Conservation (phyloP, 1,140 invertebrate genomes). For the Pseudoatta argentina region DNA sequence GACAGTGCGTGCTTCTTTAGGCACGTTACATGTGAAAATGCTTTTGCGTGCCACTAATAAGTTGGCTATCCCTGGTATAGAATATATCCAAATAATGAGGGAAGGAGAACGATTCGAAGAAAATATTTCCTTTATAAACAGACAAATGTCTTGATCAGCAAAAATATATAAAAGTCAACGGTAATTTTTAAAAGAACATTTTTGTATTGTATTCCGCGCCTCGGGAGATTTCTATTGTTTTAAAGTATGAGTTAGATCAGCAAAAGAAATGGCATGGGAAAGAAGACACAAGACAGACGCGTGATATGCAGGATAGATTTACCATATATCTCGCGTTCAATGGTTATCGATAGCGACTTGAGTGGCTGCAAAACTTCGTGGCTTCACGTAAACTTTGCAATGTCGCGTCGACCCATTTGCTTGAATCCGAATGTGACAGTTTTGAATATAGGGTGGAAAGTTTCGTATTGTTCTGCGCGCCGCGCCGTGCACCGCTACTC, state of each 20-base stretch:
- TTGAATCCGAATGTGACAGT: conserved; percentile 60
- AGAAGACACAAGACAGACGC: not conserved
- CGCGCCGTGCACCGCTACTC: not conserved
- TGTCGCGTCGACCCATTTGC: conserved; percentile 20
- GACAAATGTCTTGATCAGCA: not conserved
- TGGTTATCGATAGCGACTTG: conserved; percentile 39
- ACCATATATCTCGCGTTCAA: conserved; percentile 18
- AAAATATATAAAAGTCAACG: not conserved
- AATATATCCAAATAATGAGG: not conserved
- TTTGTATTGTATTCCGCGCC: not conserved
- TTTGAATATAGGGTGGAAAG: conserved; percentile 57
- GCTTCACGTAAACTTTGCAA: conserved; percentile 38
- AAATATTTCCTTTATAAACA: conserved; percentile 10
- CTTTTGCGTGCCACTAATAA: too few relatives aligned
- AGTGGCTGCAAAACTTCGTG: conserved; percentile 37
- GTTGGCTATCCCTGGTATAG: not conserved
- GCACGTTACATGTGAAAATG: too few relatives aligned
- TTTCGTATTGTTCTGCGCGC: conserved; percentile 23
- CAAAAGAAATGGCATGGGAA: not conserved
- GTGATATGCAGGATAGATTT: conserved; percentile 20
- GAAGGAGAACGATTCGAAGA: not conserved
- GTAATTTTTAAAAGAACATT: conserved; percentile 8
- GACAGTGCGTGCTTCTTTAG: too few relatives aligned
- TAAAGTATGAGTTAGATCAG: not conserved
- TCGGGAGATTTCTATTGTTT: conserved; percentile 6